phyloP scores from a whole-genome alignment of 2,113 vertebrate species.

The Melanocharis versteri region DNA sequence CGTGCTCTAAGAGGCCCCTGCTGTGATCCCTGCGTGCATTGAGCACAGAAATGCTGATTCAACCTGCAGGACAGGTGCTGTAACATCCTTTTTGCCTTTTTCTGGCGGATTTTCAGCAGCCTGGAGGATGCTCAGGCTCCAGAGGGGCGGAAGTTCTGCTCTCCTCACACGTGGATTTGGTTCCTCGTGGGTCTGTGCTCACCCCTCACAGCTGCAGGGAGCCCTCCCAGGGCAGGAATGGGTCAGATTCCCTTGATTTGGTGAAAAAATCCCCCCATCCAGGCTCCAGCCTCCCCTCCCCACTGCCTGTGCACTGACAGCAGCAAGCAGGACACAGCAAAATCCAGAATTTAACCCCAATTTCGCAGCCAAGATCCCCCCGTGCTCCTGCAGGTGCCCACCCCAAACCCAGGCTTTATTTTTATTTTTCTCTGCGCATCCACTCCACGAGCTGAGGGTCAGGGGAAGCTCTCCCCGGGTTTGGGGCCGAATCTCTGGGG shows the following conservation, averaged over 20 bases:
- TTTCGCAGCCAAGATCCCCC: background rate
- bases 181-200: background rate
- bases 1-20: accelerated
- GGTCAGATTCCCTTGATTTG: background rate
- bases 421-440: background rate
- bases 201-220: background rate
- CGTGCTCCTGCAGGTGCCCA: accelerated
- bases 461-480: background rate
- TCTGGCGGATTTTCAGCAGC: accelerated
- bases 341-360: background rate
- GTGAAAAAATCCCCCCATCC: background rate
- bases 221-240: background rate
- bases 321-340: accelerated
- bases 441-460: accelerated
- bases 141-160: too few relatives aligned
- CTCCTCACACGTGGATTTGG: accelerated
- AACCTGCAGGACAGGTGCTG: accelerated
- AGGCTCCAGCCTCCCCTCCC: accelerated
- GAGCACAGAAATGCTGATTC: accelerated
- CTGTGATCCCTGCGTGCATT: accelerated
- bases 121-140: accelerated
- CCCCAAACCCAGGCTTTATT: accelerated
- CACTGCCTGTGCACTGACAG: accelerated
- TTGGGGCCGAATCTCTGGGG: background rate
- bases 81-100: accelerated